phyloP scores from a whole-genome alignment of 1,140 invertebrate species.

The Ericerus pela region DNA sequence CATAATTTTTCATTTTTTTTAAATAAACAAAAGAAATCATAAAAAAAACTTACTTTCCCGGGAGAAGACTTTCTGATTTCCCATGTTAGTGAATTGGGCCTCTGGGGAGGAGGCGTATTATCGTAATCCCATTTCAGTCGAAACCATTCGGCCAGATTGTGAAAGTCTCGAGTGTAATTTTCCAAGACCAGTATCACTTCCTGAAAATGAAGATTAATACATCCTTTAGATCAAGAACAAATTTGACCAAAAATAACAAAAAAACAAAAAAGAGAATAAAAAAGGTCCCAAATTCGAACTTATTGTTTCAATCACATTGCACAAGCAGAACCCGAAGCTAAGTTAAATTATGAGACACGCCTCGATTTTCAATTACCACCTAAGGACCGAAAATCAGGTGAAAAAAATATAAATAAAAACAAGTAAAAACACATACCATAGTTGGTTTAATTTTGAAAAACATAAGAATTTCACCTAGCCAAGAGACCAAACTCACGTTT shows the following conservation, averaged over 20 bases:
- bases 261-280: background rate
- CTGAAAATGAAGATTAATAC: conserved; percentile 33
- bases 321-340: too few species aligned
- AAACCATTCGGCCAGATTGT: conserved; percentile 81
- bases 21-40: background rate
- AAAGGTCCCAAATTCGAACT: background rate
- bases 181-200: conserved; percentile 87
- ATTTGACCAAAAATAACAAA: background rate
- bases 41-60: conserved; percentile 31
- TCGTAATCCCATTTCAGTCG: conserved; percentile 86
- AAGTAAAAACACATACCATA: too few species aligned
- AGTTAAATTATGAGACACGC: too few species aligned
- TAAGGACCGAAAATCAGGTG: too few species aligned
- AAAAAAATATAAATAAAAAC: too few species aligned
- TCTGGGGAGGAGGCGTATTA: conserved; percentile 63
- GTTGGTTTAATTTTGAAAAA: too few species aligned
- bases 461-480: too few species aligned
- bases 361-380: too few species aligned
- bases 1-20: background rate
- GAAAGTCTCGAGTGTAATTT: conserved; percentile 85
- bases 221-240: background rate
- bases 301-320: background rate
- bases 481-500: too few species aligned
- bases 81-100: conserved; percentile 81
- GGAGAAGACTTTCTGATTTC: conserved; percentile 87